A percentile compares a stretch with the other conserved stretches of the same genome.
phyloP scores from a whole-genome alignment of 1,140 invertebrate genomes.

The Macrobrachium nipponense region DNA sequence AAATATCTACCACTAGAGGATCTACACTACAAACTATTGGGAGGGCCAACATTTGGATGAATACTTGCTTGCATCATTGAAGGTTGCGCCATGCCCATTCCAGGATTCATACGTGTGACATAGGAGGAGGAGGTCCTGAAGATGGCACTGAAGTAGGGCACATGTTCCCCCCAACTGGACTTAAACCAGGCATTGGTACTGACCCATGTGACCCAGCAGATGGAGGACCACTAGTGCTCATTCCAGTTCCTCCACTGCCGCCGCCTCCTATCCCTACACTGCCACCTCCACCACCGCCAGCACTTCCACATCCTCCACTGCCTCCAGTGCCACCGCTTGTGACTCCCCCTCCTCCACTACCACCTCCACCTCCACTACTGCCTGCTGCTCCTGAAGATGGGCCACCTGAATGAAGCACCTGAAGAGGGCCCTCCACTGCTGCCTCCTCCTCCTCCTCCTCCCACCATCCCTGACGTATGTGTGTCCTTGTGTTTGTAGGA shows the following conservation, averaged over 20 bases:
- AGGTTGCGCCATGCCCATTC: constrained; percentile 50
- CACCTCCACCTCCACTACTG: neutral
- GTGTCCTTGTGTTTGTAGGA: constrained; percentile 10
- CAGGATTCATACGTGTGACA: constrained; percentile 53
- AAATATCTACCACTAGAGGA: neutral
- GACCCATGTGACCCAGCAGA: constrained; percentile 22
- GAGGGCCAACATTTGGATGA: constrained; percentile 27
- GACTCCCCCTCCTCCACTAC: neutral
- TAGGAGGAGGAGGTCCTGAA: constrained; percentile 3
- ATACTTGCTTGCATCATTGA: constrained; percentile 58
- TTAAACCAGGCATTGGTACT: constrained; percentile 56
- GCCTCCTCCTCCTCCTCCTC: neutral
- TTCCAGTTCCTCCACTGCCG: constrained; percentile 33
- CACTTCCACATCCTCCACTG: too few species aligned
- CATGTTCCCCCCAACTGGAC: constrained; percentile 52
- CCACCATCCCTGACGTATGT: constrained; percentile 16
- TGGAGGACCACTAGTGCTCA: neutral
- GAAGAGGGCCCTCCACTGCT: too few species aligned
- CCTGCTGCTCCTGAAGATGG: too few species aligned
- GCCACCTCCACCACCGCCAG: too few species aligned
- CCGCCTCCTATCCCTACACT: constrained; percentile 50
- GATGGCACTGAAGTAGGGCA: constrained; percentile 36
- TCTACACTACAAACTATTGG: constrained; percentile 42
- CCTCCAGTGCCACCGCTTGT: too few species aligned
- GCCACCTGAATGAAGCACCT: too few species aligned